These are phyloP conservation scores for Lepus timidus DNA, from an alignment of 2,113 vertebrate genomes.

Conservation along the genomic window DNA sequence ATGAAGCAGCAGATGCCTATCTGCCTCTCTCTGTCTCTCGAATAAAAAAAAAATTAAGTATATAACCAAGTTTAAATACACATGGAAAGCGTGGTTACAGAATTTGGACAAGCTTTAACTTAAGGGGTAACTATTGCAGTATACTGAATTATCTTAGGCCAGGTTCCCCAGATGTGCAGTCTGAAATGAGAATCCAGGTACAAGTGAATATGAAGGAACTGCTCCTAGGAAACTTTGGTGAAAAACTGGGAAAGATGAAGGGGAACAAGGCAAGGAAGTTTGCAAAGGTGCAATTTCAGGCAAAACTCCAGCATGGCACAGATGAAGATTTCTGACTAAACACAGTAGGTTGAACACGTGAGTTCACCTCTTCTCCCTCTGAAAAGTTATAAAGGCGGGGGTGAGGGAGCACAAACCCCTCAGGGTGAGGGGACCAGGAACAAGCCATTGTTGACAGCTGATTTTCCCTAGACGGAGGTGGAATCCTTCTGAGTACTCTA, in stretches of 20 bases:
- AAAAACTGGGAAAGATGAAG: background rate
- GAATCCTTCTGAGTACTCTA: background rate
- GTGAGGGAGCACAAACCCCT: background rate
- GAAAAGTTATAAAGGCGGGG: background rate
- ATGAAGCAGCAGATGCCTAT: too few species aligned
- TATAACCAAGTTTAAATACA: background rate
- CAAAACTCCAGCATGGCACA: background rate
- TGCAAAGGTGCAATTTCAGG: too few species aligned
- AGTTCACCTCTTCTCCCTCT: background rate
- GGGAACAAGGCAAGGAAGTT: background rate
- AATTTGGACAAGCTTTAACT: background rate
- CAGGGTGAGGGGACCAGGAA: background rate
- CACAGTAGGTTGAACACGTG: accelerated
- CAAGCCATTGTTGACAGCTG: background rate
- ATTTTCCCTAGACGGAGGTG: background rate
- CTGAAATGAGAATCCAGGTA: background rate
- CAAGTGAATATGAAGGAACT: background rate
- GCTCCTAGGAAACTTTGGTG: background rate
- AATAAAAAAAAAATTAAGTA: background rate
- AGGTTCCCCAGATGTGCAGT: background rate
- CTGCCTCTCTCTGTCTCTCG: too few species aligned
- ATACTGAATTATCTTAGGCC: background rate
- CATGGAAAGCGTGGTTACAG: background rate
- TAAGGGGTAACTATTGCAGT: background rate
- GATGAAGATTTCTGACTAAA: background rate